Conservation (phyloP, 2,113 vertebrate genomes). For the Tylochromis polylepis region DNA sequence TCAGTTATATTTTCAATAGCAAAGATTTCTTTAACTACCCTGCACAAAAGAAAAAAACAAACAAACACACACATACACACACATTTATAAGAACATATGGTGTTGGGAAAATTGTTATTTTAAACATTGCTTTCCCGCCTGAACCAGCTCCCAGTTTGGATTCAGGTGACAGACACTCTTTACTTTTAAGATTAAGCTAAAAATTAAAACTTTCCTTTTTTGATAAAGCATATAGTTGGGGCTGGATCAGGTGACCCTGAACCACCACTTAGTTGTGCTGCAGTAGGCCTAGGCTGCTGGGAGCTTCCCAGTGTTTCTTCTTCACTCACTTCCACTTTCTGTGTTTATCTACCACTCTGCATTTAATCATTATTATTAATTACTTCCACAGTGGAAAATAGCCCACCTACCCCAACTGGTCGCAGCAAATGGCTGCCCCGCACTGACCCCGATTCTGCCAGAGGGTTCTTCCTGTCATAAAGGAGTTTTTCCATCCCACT, state of each 20-base stretch:
- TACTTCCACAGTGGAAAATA: neutral
- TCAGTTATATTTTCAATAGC: neutral
- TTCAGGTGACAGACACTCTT: neutral
- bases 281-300: neutral
- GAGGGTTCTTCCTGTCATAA: neutral
- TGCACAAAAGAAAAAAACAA: neutral
- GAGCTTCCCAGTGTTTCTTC: neutral
- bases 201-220: neutral
- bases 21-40: neutral
- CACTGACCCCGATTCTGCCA: neutral
- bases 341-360: neutral
- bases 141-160: neutral
- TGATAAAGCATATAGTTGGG: neutral
- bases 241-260: neutral
- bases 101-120: neutral
- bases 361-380: neutral
- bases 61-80: neutral
- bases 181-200: neutral
- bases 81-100: neutral
- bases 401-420: neutral
- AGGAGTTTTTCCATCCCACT: neutral
- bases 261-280: neutral
- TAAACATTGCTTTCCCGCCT: neutral
- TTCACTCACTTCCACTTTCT: neutral
- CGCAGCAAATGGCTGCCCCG: neutral